Evolutionary conservation across 1,140 invertebrate genomes (phyloP), one percentile per base, ranked within the genome.

Genomic region (Episyrphus balteatus): DNA sequence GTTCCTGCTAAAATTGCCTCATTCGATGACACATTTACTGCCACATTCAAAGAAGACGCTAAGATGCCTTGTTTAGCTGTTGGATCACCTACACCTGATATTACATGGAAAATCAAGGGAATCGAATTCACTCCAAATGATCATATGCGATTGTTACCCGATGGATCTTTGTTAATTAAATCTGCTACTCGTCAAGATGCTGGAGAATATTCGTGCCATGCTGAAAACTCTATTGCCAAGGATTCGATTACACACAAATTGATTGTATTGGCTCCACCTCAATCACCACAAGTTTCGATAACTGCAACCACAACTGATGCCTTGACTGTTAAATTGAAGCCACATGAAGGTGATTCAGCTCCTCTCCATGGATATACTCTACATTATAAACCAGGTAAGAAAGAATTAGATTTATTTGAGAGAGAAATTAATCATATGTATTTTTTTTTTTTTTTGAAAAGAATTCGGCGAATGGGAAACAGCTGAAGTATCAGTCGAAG

Each of bases 401-500:
- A 21, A 26, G 21, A 5, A 5, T 26, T 26, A 8, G 3, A 26
- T 26, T 26, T 8, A 26, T 26, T 26, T n/a, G n/a, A n/a, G n/a
- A n/a, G 12, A 36, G 11, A 36, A 36, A 36, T 3, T 36, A n/a
- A 5, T 36, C 3, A 5, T 15, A 15, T 36, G 14, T 5, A 12
- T 44, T 44, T 43, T 12, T 33, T 42, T 38, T 31, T 19, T 0
- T 19, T 42, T 42, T 39, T 39, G 8, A 17, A 8, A 19, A 66
- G 91, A 92, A 71, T 92, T 90, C 59, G 89, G 89, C 21, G 88
- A 93, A 59, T 92, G 88, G 88, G 86, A 91, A 70, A 88, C 84
- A 31, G 78, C 83, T 44, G 86, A 89, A 34, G 69, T 71, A 3
- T 74, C 75, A 37, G 80, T 82, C 48, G 81, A 80, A 55, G 82